phyloP scores from a whole-genome alignment of 2,113 vertebrate species.

The Anseranas semipalmata region DNA sequence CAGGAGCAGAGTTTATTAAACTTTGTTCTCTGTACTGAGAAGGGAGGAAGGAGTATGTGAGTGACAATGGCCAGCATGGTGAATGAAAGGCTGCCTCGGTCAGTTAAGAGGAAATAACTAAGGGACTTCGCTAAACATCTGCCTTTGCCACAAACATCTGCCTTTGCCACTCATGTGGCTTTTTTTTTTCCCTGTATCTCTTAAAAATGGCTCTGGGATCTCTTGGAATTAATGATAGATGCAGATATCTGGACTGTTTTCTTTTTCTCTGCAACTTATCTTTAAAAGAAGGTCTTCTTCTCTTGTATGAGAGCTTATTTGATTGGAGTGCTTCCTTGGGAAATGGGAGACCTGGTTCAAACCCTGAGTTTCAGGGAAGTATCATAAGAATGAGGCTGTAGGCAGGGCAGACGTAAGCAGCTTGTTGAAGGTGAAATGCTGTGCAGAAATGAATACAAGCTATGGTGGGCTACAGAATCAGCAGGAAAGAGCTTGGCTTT shows the following conservation, averaged over 20 bases:
- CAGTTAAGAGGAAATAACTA: neutral
- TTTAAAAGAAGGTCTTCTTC: neutral
- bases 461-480: neutral
- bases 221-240: neutral
- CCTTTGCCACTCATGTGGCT: no score
- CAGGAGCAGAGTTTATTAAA: neutral
- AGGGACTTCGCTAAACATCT: neutral
- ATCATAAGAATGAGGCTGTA: neutral
- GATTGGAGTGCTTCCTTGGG: neutral
- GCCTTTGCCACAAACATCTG: neutral
- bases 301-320: neutral
- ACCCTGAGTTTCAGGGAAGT: neutral
- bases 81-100: neutral
- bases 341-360: neutral
- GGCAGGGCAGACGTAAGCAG: neutral
- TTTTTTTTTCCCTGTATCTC: no score
- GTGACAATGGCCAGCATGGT: neutral
- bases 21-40: neutral
- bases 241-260: neutral
- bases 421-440: neutral
- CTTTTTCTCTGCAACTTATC: neutral
- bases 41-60: neutral
- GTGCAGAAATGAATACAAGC: neutral
- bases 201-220: neutral
- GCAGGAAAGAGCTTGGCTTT: neutral